Evolutionary conservation across 1,140 invertebrate genomes (phyloP).

Genomic region (Drosophila ficusphila): DNA sequence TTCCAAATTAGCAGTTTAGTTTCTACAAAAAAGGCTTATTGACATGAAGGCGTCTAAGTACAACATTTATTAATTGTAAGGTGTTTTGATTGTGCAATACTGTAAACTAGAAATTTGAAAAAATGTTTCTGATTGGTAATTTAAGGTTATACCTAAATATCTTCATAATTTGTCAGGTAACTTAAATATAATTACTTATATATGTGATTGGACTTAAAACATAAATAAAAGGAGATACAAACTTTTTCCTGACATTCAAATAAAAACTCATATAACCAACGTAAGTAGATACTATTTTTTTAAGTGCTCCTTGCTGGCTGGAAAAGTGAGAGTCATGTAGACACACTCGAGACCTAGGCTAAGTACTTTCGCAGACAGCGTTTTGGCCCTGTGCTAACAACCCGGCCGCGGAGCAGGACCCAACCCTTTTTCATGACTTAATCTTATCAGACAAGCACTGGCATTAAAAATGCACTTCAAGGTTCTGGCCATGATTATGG

Average conservation of each 20-base stretch:
- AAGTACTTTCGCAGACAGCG: constrained; percentile 72
- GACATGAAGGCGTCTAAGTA: no score
- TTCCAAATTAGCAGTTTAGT: no score
- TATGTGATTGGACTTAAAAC: no score
- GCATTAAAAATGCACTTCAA: constrained; percentile 82
- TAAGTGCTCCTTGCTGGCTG: constrained; percentile 17
- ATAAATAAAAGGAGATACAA: no score
- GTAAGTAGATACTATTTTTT: not conserved
- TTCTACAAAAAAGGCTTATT: no score
- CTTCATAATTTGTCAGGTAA: no score
- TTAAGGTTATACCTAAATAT: no score
- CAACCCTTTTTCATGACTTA: constrained; percentile 72
- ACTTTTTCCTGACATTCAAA: not conserved
- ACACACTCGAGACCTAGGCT: constrained; percentile 70
- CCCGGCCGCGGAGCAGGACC: constrained; percentile 7
- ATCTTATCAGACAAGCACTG: constrained; percentile 81
- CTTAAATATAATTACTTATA: no score
- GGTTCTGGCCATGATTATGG: constrained; percentile 75
- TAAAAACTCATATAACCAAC: not conserved
- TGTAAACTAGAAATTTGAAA: no score
- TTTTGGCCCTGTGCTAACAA: constrained; percentile 32
- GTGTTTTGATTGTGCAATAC: no score
- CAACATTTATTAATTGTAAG: no score
- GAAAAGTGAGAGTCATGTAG: constrained; percentile 80
- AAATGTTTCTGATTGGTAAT: no score